Percentiles rank a stretch among this genome's conserved stretches.
Evolutionary conservation across 37 sponge, comb jelly and placozoan species (phyloP).

Genomic region (Petrosia ficiformis): DNA sequence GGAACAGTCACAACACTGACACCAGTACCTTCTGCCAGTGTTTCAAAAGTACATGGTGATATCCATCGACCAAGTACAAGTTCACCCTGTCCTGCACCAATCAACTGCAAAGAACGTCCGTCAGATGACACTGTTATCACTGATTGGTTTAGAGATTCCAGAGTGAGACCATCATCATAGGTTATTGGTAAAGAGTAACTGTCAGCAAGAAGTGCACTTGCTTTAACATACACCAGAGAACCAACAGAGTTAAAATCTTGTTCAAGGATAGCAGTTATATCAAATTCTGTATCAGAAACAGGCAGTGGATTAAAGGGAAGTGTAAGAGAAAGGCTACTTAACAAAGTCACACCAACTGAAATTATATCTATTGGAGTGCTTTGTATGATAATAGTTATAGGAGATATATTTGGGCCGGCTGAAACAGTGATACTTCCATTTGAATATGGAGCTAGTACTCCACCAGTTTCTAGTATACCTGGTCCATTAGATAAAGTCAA

Average conservation of each 20-base stretch:
- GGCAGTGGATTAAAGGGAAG: conserved; percentile 1
- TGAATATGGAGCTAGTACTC: conserved; percentile 7
- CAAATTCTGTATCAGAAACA: conserved; percentile 13
- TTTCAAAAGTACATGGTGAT: conserved; percentile 18
- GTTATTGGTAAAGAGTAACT: conserved; percentile 22
- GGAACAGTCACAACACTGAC: conserved; percentile 7
- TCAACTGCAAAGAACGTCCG: background rate
- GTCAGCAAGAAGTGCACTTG: conserved; percentile 46
- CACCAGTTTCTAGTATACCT: conserved; percentile 12
- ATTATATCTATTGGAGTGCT: conserved; percentile 3
- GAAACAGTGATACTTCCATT: conserved; percentile 49
- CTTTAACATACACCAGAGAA: conserved; percentile 8
- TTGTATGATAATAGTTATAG: conserved; percentile 20
- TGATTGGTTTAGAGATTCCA: conserved; percentile 33
- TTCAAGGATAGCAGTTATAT: conserved; percentile 16
- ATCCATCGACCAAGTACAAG: conserved; percentile 23
- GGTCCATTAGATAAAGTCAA: conserved; percentile 33
- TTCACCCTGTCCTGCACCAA: conserved; percentile 32
- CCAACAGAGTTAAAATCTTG: conserved; percentile 18
- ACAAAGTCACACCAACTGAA: conserved; percentile 35
- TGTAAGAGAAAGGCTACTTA: conserved; percentile 26
- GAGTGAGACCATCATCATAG: background rate
- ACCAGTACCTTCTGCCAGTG: conserved; percentile 5
- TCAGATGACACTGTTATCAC: conserved; percentile 18
- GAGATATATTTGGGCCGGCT: conserved; percentile 21